Percentiles rank a stretch among this genome's conserved stretches.
These are phyloP conservation scores for Elachura formosa DNA, from an alignment of 2,113 vertebrate species.

Conservation along the genomic window DNA sequence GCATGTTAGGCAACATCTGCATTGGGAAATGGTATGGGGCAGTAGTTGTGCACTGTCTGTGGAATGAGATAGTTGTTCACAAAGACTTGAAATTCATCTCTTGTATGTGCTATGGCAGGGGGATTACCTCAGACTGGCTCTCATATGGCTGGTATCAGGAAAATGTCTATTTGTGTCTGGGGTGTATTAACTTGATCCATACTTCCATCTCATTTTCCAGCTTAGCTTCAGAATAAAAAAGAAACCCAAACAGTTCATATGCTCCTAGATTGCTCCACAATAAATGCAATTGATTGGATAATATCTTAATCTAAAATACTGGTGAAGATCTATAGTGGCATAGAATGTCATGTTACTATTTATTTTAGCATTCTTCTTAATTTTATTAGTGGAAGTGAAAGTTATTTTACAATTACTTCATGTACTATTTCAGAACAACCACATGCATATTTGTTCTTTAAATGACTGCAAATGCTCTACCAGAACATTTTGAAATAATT, in stretches of 20 bases:
- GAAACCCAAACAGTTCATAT: not conserved
- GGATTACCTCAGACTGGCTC: not conserved
- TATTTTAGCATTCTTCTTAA: not conserved
- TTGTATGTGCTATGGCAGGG: not conserved
- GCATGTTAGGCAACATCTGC: not conserved
- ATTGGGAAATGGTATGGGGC: not conserved
- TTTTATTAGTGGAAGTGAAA: not conserved
- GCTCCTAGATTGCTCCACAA: not conserved
- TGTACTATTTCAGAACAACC: not conserved
- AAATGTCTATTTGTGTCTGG: not conserved
- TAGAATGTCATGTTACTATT: not conserved
- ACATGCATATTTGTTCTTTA: not conserved
- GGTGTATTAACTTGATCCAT: not conserved
- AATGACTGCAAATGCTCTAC: not conserved
- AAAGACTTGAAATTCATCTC: not conserved
- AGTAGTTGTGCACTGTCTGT: not conserved
- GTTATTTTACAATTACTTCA: not conserved
- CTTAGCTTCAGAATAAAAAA: not conserved
- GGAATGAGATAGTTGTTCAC: not conserved
- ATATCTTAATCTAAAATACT: not conserved
- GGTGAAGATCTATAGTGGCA: not conserved
- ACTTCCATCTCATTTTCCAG: not conserved
- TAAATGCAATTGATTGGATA: not conserved
- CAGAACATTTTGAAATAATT: not conserved
- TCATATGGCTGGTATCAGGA: not conserved